Percentiles rank a stretch among this genome's conserved stretches.
Conservation (phyloP, 2,113 vertebrate genomes). For the Ceyx cyanopectus region DNA sequence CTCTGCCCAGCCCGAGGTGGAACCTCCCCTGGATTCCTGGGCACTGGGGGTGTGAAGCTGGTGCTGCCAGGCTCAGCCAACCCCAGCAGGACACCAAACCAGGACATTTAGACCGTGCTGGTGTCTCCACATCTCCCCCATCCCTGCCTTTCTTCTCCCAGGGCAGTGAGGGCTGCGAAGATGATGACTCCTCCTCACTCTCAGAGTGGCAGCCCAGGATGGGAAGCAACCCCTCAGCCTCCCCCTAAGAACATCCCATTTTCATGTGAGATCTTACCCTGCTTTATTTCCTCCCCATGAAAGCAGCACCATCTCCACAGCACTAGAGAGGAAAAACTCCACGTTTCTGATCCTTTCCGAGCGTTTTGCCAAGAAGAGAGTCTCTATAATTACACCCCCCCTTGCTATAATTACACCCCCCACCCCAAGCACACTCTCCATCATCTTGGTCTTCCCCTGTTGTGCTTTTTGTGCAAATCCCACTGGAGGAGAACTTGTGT, state of each 20-base stretch:
- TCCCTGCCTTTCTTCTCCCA: background rate
- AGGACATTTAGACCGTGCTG: too few species aligned
- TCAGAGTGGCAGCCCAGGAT: background rate
- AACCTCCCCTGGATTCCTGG: background rate
- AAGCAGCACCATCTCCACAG: background rate
- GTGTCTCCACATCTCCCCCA: background rate
- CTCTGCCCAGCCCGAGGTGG: background rate
- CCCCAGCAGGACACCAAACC: background rate
- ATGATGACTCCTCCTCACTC: background rate
- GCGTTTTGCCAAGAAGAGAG: background rate
- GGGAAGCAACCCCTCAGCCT: background rate
- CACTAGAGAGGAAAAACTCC: background rate
- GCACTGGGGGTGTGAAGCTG: background rate
- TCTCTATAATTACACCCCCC: background rate
- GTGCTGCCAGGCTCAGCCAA: background rate
- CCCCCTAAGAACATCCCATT: background rate
- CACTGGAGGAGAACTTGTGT: slow-evolving; percentile 18
- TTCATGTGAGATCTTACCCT: background rate
- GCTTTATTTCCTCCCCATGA: slow-evolving; percentile 1
- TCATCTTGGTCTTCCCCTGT: background rate
- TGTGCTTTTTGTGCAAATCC: background rate
- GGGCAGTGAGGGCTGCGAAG: background rate
- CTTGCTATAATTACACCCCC: too few species aligned
- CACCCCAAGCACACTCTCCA: background rate
- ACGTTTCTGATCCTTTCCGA: background rate